Evolutionary conservation across 2,888 invertebrate genomes (phyloP).

Genomic region (Apoda limacodes): DNA sequence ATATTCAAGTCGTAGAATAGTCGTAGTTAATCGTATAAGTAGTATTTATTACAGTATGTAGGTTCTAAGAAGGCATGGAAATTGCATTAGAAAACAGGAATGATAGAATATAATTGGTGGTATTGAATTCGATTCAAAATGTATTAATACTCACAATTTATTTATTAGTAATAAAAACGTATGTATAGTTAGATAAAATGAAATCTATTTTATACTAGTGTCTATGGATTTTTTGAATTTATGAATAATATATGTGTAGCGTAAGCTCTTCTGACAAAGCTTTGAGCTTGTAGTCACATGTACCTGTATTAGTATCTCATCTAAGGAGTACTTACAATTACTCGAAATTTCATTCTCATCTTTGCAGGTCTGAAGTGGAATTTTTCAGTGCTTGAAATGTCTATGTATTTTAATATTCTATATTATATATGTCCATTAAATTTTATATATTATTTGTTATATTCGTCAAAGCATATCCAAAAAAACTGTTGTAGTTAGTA

Average conservation of each 20-base stretch:
- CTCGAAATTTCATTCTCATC: too few relatives aligned
- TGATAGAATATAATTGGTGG: neutral
- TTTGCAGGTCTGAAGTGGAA: too few relatives aligned
- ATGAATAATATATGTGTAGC: constrained; percentile 14
- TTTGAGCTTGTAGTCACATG: constrained; percentile 37
- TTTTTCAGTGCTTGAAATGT: too few relatives aligned
- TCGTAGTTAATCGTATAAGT: too few relatives aligned
- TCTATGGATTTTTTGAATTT: constrained; percentile 23
- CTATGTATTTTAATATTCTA: too few relatives aligned
- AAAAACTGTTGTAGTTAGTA: too few relatives aligned
- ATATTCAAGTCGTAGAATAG: too few relatives aligned
- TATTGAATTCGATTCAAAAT: neutral
- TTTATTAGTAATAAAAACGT: constrained; percentile 23
- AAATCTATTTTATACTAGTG: constrained; percentile 62
- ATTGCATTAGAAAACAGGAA: neutral
- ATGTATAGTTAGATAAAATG: constrained; percentile 50
- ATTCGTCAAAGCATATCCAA: too few relatives aligned
- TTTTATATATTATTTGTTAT: too few relatives aligned
- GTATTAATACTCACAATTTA: constrained; percentile 38
- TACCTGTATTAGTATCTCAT: constrained; percentile 33
- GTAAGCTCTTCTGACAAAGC: constrained; percentile 34
- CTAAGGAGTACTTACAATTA: too few relatives aligned
- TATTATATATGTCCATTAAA: too few relatives aligned
- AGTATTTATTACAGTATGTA: too few relatives aligned
- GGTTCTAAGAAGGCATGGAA: neutral